Base-by-base conservation (phyloP, 1,140 invertebrate species). In the Philotrypesis tridentata region DNA sequence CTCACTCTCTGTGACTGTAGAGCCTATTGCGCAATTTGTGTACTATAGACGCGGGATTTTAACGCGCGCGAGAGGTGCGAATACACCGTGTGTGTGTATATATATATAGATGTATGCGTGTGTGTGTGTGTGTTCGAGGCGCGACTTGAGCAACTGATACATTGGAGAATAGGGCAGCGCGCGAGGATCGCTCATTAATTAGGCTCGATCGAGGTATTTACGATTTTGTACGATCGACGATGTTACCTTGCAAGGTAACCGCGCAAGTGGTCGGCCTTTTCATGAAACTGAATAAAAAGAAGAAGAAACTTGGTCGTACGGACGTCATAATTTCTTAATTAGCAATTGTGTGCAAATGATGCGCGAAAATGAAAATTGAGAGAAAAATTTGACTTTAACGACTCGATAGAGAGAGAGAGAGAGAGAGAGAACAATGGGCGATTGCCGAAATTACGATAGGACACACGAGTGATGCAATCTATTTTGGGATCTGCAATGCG, bases 131-230 rank as follows among this genome's bases (percentile, higher is more conserved):
- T n/a, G 6, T 17, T n/a, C 14, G 61, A 27, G 61, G 61, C 61
- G 61, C 61, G 61, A 14, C 60, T 61, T 12, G 1, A 7, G 17
- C 17, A 14, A 14, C 23, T 27, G 25, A 65, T 23, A 11, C 21
- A 27, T 17, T n/a, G 21, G 48, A 43, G 40, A 14, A 55, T 63
- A 29, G 60, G 43, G 70, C 70, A 11, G 21, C 5, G 9, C 40
- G 73, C 25, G 63, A 21, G 31, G 67, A 25, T 33, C 14, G 29
- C 37, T 37, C n/a, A 70, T 70, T 70, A 70, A 70, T 70, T 70
- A 70, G 67, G 61, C 27, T 65, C n/a, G 27, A 11, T 27, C 55
- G 61, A 29, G 61, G 60, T 48, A 14, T 60, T 29, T 60, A 55
- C 17, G 23, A 31, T 48, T 29, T 40, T 29, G 31, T 33, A 11